A percentile compares a stretch with the other conserved stretches of the same genome.
Evolutionary conservation across 23 tunicate species (phyloP).

Genomic region (Corella eumyota): DNA sequence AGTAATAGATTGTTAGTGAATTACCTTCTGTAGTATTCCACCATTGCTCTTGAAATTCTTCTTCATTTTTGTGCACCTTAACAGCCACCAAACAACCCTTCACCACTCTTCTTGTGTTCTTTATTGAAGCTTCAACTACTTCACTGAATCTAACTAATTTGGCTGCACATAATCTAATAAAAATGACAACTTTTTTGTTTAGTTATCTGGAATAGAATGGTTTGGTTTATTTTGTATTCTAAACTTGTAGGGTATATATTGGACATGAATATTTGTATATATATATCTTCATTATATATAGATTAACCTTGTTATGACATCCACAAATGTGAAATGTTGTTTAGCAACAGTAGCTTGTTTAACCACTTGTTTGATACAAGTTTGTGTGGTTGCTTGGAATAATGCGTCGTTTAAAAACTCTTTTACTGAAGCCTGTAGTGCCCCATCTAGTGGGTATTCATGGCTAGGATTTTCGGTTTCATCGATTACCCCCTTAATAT

Average conservation of each 20-base stretch:
- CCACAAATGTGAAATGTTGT: slow-evolving; percentile 27
- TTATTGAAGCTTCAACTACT: slow-evolving; percentile 37
- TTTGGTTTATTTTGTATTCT: neutral
- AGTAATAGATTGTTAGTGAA: too few relatives aligned
- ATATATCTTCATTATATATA: too few relatives aligned
- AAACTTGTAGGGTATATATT: neutral
- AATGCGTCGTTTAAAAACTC: slow-evolving; percentile 37
- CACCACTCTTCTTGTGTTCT: slow-evolving; percentile 31
- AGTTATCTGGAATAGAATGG: neutral
- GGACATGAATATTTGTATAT: too few relatives aligned
- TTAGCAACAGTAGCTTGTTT: slow-evolving; percentile 22
- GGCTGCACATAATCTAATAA: slow-evolving; percentile 36
- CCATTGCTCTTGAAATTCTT: slow-evolving; percentile 28
- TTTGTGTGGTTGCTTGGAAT: slow-evolving; percentile 49
- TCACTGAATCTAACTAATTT: slow-evolving; percentile 32
- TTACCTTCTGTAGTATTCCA: slow-evolving; percentile 38
- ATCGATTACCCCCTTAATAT: too few relatives aligned
- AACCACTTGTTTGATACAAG: slow-evolving; percentile 26
- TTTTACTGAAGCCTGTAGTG: slow-evolving; percentile 19
- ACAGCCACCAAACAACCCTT: slow-evolving; percentile 44
- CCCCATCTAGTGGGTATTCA: slow-evolving; percentile 19
- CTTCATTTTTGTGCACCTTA: neutral
- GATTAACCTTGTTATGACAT: slow-evolving; percentile 39
- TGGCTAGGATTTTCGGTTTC: too few relatives aligned
- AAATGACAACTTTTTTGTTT: too few relatives aligned